A percentile compares a stretch with the other conserved stretches of the same genome.
These are phyloP conservation scores for Margaritifera margaritifera DNA, from an alignment of 2,888 invertebrate genomes.

Conservation along the genomic window DNA sequence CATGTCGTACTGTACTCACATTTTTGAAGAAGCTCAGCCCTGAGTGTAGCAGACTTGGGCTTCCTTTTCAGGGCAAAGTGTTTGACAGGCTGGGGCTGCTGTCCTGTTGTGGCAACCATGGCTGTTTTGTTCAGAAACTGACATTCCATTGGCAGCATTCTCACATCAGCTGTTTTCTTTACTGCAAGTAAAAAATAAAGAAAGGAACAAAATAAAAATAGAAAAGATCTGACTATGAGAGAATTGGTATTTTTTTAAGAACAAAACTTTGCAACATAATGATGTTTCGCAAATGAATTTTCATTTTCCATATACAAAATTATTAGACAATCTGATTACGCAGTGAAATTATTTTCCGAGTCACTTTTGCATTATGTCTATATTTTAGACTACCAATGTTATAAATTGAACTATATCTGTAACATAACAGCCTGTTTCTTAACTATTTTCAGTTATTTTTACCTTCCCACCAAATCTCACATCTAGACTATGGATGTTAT, in stretches of 20 bases:
- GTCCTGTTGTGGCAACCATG: conserved; percentile 85
- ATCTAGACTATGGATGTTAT: no score
- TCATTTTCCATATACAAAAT: neutral
- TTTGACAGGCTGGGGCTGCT: conserved; percentile 83
- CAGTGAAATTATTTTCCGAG: no score
- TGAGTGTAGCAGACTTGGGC: conserved; percentile 92
- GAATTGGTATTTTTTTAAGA: neutral
- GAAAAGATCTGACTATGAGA: no score
- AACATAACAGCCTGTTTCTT: no score
- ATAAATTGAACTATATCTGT: no score
- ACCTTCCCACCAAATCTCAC: no score
- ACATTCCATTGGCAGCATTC: conserved; percentile 93
- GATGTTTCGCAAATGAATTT: neutral
- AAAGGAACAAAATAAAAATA: neutral
- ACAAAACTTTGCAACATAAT: neutral
- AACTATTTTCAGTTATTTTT: no score
- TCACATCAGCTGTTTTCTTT: conserved; percentile 55
- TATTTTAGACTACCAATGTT: no score
- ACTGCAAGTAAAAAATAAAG: conserved; percentile 42
- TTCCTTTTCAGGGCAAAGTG: conserved; percentile 95
- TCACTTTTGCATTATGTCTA: no score
- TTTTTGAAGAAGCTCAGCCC: conserved; percentile 92
- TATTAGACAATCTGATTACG: no score
- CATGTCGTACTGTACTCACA: conserved; percentile 72
- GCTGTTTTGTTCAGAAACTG: conserved; percentile 96